Percentiles rank a stretch among this genome's conserved stretches.
Evolutionary conservation across 2,797 vertebrate genomes (phyloP).

Genomic region (Sebastes taczanowskii): DNA sequence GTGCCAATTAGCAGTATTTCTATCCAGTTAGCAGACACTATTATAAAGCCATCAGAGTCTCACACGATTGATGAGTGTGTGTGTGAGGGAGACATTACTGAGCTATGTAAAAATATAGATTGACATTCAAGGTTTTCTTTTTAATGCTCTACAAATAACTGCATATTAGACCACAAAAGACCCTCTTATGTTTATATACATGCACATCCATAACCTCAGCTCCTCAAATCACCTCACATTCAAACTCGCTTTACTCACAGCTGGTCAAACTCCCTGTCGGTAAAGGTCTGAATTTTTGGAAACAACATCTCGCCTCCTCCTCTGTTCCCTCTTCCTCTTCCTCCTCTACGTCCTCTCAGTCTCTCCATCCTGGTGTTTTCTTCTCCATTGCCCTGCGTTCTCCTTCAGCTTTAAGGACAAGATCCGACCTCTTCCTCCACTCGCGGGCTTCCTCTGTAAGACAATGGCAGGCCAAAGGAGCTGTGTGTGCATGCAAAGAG

Average conservation of each 20-base stretch:
- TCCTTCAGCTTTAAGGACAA: conserved; percentile 51
- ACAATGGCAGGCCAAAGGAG: conserved; percentile 74
- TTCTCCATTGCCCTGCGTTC: conserved; percentile 25
- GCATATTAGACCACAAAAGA: not conserved
- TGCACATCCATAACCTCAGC: not conserved
- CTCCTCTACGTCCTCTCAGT: not conserved
- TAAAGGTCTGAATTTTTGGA: not conserved
- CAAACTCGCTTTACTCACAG: not conserved
- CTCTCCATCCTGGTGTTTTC: conserved; percentile 39
- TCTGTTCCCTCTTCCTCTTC: conserved; percentile 15
- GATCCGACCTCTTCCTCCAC: conserved; percentile 51
- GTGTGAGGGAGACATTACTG: conserved; percentile 1
- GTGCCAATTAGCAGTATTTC: conserved; percentile 38
- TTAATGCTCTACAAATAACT: conserved; percentile 11
- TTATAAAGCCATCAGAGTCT: conserved; percentile 63
- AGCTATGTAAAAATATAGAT: not conserved
- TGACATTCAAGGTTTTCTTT: not conserved
- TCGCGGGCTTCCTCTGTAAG: conserved; percentile 79
- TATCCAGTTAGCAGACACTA: conserved; percentile 42
- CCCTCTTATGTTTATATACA: not conserved
- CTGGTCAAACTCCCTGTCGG: not conserved
- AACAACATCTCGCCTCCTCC: conserved; percentile 12
- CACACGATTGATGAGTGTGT: conserved; percentile 2
- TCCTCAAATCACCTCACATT: not conserved
- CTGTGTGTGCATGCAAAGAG: conserved; percentile 22